Evolutionary conservation across 2,797 vertebrate genomes (phyloP), one percentile per base, ranked within the genome.

Genomic region (Spinus pinus): DNA sequence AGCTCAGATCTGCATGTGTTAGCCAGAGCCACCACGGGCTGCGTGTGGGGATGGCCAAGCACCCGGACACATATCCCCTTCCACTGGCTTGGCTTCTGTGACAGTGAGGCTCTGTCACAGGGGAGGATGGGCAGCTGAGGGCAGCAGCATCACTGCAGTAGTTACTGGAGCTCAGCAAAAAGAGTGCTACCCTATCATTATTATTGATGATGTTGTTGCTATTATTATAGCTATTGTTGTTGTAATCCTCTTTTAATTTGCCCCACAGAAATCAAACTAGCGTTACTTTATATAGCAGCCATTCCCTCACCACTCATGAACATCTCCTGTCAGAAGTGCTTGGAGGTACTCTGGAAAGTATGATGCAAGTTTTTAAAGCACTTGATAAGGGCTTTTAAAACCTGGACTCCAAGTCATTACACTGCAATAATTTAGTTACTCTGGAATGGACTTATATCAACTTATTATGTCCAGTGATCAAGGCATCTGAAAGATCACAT

Each of bases 51-150:
- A 66, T 57, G 58, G 50, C 21, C 44, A 31, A 41, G 51, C 51
- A 81, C 24, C 35, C 1, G 2, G 75, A 28, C 62, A 81, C 0
- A 0, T 9, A 8, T 28, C 24, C 20, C 42, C 35, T 90, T 71
- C 50, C 7, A n/a, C 11, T 14, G 0, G 1, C 50, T 69, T 10
- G 4, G 65, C 49, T 77, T 53, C 87, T 70, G 60, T 7, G 1
- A 57, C 28, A 62, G 49, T 2, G 4, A 62, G 2, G 27, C 69
- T 86, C 56, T 79, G 74, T 77, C 81, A 91, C 73, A n/a, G 74
- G 71, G 92, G 88, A 93, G 74, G 91, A 86, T 77, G 88, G 78
- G 94, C 70, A 80, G 81, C 83, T 86, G 73, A 94, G 83, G 83
- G 81, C 91, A 88, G 90, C 92, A 90, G 65, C 80, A 92, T 19